Base-by-base conservation (phyloP, 2,113 vertebrate genomes). In the Upupa epops region DNA sequence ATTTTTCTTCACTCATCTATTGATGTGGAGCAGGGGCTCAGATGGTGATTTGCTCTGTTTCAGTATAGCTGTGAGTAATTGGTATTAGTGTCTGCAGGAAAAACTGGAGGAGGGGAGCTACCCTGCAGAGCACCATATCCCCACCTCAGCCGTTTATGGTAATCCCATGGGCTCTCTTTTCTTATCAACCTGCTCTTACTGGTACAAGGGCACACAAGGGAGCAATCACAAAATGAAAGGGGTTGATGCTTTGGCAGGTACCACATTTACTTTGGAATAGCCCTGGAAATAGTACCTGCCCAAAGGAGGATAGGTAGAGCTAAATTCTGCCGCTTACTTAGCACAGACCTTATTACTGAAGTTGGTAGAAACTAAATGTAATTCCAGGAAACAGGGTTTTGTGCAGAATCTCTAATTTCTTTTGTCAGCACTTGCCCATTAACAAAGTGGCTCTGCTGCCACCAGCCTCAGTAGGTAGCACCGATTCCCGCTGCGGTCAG, bases 391-490 rank as follows among this genome's bases (percentile, higher is more conserved):
- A 61, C 13, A 59, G 5, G 1, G 0, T 9, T 66, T 70, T 76
- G 31, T 59, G 6, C 1, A 5, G 45, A 71, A 82, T 5, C 26
- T 4, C 9, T 59, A 0, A 0, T 63, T 61, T 82, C n/a, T n/a
- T 85, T 83, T 65, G 52, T 24, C 31, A 79, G 11, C 31, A 17
- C 16, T 19, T 58, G 32, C 10, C 37, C 48, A 21, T 61, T 51
- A 59, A 26, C 31, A 34, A 85, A 40, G 71, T 8, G n/a, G 1
- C 40, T 78, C 31, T 81, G 26, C 12, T 92, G 29, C n/a, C 29
- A 21, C 32, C n/a, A 58, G 18, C 36, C 49, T 26, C 31, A 16
- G 26, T 61, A 55, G 15, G 42, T 28, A 69, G 20, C 19, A 92
- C 31, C 22, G 58, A 81, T 66, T 75, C 31, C 31, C 0, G 1